Percentiles rank a stretch among this genome's conserved stretches.
phyloP scores from a whole-genome alignment of 2,797 vertebrate genomes.

The Amblyraja radiata region DNA sequence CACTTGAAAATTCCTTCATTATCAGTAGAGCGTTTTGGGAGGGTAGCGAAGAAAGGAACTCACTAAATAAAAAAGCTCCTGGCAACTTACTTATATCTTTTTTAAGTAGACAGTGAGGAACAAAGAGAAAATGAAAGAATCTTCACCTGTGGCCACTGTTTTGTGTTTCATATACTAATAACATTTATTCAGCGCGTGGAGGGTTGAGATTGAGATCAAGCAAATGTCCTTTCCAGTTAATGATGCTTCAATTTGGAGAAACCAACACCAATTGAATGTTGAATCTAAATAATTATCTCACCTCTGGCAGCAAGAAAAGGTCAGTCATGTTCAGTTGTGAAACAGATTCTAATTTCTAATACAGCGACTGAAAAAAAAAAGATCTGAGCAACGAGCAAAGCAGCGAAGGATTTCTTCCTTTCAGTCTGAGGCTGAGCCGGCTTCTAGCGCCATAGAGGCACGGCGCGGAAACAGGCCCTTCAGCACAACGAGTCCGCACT shows the following conservation, averaged over 20 bases:
- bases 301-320: background rate
- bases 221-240: background rate
- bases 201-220: background rate
- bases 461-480: too few relatives aligned
- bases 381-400: background rate
- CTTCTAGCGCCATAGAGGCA: too few relatives aligned
- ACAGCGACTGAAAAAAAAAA: background rate
- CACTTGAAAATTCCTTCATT: too few relatives aligned
- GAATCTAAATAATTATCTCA: background rate
- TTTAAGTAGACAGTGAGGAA: background rate
- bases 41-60: too few relatives aligned
- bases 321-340: background rate
- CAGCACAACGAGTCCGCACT: too few relatives aligned
- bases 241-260: background rate
- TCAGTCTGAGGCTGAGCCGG: background rate
- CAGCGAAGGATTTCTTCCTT: too few relatives aligned
- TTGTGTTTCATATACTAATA: background rate
- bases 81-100: background rate
- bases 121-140: too few relatives aligned
- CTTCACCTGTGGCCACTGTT: background rate
- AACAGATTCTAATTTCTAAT: background rate
- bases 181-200: background rate
- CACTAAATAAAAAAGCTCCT: too few relatives aligned
- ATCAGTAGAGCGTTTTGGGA: too few relatives aligned
- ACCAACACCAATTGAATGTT: background rate